Evolutionary conservation across 2,888 invertebrate species (phyloP).

Genomic region (Phortica magna): DNA sequence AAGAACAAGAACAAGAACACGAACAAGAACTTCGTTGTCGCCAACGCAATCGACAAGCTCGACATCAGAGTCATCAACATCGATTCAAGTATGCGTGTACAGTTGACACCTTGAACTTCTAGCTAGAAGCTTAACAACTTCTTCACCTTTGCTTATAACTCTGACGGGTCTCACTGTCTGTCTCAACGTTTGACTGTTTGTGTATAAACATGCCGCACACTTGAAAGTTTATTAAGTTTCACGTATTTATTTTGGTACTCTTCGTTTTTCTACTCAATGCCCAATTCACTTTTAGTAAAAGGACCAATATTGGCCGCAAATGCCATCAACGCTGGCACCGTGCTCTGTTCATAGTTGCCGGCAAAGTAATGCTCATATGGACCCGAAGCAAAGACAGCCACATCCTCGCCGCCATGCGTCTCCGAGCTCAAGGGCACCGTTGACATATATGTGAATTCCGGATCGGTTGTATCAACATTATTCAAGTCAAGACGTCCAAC

Average conservation of each 20-base stretch:
- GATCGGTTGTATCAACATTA: conserved; percentile 54
- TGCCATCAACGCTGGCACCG: conserved; percentile 85
- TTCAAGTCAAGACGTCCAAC: conserved; percentile 62
- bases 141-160: background rate
- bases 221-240: conserved; percentile 50
- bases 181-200: conserved; percentile 41
- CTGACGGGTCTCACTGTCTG: conserved; percentile 35
- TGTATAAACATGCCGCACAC: conserved; percentile 38
- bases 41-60: background rate
- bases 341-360: conserved; percentile 88
- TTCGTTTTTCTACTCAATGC: background rate
- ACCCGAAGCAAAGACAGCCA: conserved; percentile 86
- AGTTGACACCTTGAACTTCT: conserved; percentile 64
- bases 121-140: background rate
- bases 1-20: background rate
- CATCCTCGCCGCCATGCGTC: conserved; percentile 89
- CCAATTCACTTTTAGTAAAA: conserved; percentile 49
- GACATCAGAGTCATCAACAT: background rate
- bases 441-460: conserved; percentile 79
- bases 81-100: conserved; percentile 55
- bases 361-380: conserved; percentile 88
- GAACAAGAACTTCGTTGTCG: background rate
- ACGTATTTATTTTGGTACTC: conserved; percentile 49
- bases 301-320: conserved; percentile 85
- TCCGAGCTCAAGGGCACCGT: conserved; percentile 82